Percentiles rank a stretch among this genome's conserved stretches.
Conservation (phyloP, 2,113 vertebrate species). For the Psilopsiagon aymara region DNA sequence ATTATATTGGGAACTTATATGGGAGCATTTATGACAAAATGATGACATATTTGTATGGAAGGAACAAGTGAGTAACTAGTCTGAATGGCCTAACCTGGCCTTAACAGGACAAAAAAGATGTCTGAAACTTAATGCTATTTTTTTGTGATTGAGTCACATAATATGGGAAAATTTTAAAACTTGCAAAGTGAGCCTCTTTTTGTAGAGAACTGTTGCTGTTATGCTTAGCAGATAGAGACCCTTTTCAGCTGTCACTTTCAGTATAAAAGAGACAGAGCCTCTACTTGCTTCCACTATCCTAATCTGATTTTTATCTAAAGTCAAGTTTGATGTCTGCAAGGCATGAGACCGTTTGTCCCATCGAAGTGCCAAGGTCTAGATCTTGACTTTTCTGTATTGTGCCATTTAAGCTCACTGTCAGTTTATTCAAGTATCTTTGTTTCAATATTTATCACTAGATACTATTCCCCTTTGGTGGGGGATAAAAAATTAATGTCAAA, state of each 20-base stretch:
- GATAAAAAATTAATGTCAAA: background rate
- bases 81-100: background rate
- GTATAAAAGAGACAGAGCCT: background rate
- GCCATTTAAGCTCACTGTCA: background rate
- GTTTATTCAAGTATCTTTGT: background rate
- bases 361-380: background rate
- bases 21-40: background rate
- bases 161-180: background rate
- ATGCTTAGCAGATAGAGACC: background rate
- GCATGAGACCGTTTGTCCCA: background rate
- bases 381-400: background rate
- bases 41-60: background rate
- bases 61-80: background rate
- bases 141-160: background rate
- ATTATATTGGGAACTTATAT: too few relatives aligned
- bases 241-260: constrained; percentile 51
- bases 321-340: background rate
- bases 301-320: background rate
- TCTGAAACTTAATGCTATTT: background rate
- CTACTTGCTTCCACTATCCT: background rate
- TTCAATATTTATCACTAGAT: background rate
- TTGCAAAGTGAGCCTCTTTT: background rate
- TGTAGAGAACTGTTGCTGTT: background rate
- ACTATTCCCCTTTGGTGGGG: background rate
- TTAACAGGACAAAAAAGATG: background rate